Percentiles rank a stretch among this genome's conserved stretches.
phyloP scores from a whole-genome alignment of 1,140 invertebrate genomes.

The Pemphigus obesinymphae region DNA sequence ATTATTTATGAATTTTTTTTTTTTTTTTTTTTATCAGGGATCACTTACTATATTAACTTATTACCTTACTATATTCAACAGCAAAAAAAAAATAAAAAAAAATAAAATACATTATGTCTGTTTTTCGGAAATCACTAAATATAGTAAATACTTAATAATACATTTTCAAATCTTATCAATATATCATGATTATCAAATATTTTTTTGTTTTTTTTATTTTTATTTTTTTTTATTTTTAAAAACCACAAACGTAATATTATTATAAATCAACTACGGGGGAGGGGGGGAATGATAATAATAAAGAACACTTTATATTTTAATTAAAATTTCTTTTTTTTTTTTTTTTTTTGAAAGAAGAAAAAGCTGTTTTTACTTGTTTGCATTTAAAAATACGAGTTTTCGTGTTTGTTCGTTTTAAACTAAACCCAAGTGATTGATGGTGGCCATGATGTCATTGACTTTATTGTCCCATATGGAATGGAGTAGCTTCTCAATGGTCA shows the following conservation, averaged over 20 bases:
- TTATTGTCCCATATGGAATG: constrained; percentile 42
- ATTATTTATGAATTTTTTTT: background rate
- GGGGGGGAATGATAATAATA: background rate
- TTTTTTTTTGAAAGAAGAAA: background rate
- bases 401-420: background rate
- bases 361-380: background rate
- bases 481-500: constrained; percentile 38
- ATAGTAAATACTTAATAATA: background rate
- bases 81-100: background rate
- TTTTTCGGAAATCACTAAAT: background rate
- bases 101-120: constrained; percentile 9
- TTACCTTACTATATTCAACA: too few species aligned
- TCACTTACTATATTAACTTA: too few species aligned
- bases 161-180: background rate
- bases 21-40: background rate
- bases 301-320: background rate
- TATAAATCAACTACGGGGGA: background rate
- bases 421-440: constrained; percentile 41
- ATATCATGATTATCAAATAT: constrained; percentile 4
- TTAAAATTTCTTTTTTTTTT: background rate
- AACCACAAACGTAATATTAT: constrained; percentile 22
- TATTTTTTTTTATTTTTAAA: background rate
- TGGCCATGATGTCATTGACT: constrained; percentile 40
- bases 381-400: background rate
- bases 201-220: background rate